Percentiles rank a stretch among this genome's conserved stretches.
phyloP scores from a whole-genome alignment of 1,140 invertebrate species.

The Diabrotica undecimpunctata region DNA sequence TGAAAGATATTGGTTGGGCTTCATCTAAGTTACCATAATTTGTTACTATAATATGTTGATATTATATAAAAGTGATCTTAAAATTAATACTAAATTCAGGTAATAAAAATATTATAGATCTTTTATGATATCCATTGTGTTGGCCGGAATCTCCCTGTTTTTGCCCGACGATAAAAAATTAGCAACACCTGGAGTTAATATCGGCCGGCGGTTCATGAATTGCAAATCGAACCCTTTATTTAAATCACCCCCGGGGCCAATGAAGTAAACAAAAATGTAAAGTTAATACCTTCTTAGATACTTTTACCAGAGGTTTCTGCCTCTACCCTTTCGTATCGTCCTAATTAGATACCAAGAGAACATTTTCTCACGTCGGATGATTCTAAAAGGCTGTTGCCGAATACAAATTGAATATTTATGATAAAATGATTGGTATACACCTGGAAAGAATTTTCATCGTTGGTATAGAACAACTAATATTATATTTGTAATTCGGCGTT shows the following conservation, averaged over 20 bases:
- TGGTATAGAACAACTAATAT: too few relatives aligned
- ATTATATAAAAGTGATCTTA: too few relatives aligned
- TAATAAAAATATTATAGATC: too few relatives aligned
- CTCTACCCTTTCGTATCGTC: not conserved
- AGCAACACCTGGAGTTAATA: not conserved
- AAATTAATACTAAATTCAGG: too few relatives aligned
- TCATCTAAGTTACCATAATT: too few relatives aligned
- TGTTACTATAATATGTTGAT: too few relatives aligned
- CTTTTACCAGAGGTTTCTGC: not conserved
- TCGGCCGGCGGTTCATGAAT: conserved; percentile 6
- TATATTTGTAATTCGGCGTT: too few relatives aligned
- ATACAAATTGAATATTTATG: conserved; percentile 15
- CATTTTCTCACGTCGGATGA: conserved; percentile 14
- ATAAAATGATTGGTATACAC: not conserved
- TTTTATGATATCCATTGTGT: too few relatives aligned
- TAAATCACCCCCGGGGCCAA: not conserved
- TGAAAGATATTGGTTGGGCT: too few relatives aligned
- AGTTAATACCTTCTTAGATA: not conserved
- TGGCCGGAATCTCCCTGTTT: too few relatives aligned
- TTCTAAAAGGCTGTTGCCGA: not conserved
- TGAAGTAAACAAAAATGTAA: conserved; percentile 1
- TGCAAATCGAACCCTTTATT: conserved; percentile 13
- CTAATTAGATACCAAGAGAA: conserved; percentile 9
- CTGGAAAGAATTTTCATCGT: not conserved
- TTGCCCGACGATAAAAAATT: not conserved